phyloP scores from a whole-genome alignment of 2,113 vertebrate genomes.

The Passer domesticus region DNA sequence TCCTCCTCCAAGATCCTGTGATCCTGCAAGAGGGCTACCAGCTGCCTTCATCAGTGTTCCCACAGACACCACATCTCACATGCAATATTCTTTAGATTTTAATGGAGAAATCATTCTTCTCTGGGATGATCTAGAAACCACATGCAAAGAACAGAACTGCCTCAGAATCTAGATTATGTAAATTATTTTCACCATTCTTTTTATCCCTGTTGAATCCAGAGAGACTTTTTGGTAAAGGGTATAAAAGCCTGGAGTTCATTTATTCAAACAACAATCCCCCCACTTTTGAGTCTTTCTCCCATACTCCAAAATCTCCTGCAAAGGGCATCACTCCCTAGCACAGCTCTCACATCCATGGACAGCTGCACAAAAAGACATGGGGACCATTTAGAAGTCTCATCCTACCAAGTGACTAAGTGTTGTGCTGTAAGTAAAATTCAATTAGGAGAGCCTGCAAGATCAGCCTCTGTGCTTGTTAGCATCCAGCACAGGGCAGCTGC shows the following conservation, averaged over 20 bases:
- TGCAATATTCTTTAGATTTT: neutral
- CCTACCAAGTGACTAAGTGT: neutral
- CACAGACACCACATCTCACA: accelerated
- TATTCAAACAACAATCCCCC: neutral
- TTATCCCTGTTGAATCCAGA: neutral
- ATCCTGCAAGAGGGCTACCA: neutral
- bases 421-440: slow-evolving; percentile 8
- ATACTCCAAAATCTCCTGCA: neutral
- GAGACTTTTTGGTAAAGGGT: neutral
- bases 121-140: neutral
- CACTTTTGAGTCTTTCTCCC: neutral
- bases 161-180: neutral
- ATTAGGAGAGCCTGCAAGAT: neutral
- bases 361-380: neutral
- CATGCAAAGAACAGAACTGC: neutral
- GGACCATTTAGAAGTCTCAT: neutral
- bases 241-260: neutral
- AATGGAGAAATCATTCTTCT: neutral
- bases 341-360: neutral
- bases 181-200: neutral
- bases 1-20: neutral
- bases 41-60: neutral
- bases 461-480: slow-evolving; percentile 3
- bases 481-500: neutral
- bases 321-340: neutral